These are phyloP conservation scores for Hypselothyrea guttata DNA, from an alignment of 2,888 invertebrate species.

Conservation along the genomic window DNA sequence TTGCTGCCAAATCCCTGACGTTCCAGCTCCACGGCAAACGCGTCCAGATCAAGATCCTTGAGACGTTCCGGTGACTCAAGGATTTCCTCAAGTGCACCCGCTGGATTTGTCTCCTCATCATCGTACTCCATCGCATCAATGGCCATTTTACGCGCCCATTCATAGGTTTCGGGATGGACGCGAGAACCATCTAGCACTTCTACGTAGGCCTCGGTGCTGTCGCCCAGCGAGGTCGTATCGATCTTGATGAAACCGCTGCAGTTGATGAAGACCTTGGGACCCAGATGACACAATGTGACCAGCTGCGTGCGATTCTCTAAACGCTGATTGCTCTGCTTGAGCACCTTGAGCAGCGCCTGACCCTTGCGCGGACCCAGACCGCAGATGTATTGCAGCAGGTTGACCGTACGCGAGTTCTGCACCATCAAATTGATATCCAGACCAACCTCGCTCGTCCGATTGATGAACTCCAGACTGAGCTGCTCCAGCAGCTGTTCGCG, in stretches of 20 bases:
- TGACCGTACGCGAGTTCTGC: constrained; percentile 92
- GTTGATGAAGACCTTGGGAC: constrained; percentile 99
- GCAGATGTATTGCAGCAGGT: constrained; percentile 97
- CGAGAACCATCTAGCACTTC: constrained; percentile 98
- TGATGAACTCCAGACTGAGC: constrained; percentile 94
- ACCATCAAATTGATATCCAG: constrained; percentile 98
- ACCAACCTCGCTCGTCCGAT: constrained; percentile 98
- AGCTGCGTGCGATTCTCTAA: constrained; percentile 97
- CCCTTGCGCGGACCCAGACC: constrained; percentile 98
- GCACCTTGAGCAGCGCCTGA: constrained; percentile 90
- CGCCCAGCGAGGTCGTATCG: constrained; percentile 96
- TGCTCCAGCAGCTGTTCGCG: constrained; percentile 94
- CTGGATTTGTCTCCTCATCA: constrained; percentile 97
- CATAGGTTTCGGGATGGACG: constrained; percentile 99
- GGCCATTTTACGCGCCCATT: constrained; percentile 99
- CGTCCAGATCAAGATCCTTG: constrained; percentile 98
- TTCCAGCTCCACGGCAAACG: constrained; percentile 98
- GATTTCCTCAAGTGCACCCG: constrained; percentile 98
- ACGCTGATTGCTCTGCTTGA: constrained; percentile 95
- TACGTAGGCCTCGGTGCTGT: constrained; percentile 96
- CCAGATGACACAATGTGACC: constrained; percentile 97
- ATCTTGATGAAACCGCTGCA: constrained; percentile 99
- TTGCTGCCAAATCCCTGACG: constrained; percentile 94
- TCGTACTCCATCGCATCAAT: constrained; percentile 99
- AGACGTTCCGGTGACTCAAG: constrained; percentile 96